Evolutionary conservation across 1,140 invertebrate species (phyloP).

Genomic region (Halictus rubicundus): DNA sequence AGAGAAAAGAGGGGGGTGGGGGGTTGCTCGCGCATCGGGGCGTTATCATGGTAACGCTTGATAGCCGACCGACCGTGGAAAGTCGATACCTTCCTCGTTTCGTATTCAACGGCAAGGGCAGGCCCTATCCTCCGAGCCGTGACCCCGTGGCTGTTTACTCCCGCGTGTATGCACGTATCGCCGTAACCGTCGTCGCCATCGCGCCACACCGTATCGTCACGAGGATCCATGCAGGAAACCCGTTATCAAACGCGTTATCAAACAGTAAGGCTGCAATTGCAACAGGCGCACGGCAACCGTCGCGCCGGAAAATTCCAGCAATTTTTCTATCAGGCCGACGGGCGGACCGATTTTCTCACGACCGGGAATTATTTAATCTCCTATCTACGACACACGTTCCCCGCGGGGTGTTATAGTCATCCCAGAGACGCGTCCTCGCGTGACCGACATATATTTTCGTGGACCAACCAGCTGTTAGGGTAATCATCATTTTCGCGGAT

Average conservation of each 20-base stretch:
- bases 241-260: slow-evolving; percentile 9
- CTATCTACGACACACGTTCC: no score
- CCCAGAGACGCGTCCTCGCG: not conserved
- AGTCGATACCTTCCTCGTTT: slow-evolving; percentile 77
- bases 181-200: not conserved
- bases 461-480: no score
- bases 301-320: slow-evolving; percentile 33
- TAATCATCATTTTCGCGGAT: no score
- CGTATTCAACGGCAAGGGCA: slow-evolving; percentile 69
- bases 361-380: slow-evolving; percentile 30
- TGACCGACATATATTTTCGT: slow-evolving; percentile 16
- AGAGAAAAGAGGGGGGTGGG: no score
- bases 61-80: slow-evolving; percentile 72
- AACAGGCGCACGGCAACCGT: not conserved
- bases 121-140: slow-evolving; percentile 60
- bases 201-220: no score
- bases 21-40: slow-evolving; percentile 46
- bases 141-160: slow-evolving; percentile 26
- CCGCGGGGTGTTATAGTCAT: no score
- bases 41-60: slow-evolving; percentile 79
- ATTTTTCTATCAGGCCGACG: slow-evolving; percentile 39
- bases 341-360: slow-evolving; percentile 36
- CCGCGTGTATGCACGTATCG: not conserved
- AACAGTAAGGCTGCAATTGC: not conserved
- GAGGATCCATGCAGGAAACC: slow-evolving; percentile 19